Evolutionary conservation across 2,888 invertebrate species (phyloP).

Genomic region (Rhorus exstirpatorius): DNA sequence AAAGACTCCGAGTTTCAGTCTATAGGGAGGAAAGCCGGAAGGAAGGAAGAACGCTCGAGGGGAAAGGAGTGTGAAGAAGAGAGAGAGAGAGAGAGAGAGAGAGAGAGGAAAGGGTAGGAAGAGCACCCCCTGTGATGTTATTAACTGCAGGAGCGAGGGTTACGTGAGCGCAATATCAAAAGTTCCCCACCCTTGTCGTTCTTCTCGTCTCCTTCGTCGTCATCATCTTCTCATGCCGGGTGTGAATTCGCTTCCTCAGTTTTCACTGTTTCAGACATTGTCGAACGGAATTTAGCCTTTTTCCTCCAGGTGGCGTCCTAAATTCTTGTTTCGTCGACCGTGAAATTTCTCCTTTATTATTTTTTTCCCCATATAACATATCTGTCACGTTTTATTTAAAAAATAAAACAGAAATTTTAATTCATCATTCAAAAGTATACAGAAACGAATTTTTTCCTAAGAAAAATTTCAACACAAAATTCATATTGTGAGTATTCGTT

Average conservation of each 20-base stretch:
- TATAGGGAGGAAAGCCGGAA: constrained; percentile 33
- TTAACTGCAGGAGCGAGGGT: constrained; percentile 76
- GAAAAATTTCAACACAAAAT: too few relatives aligned
- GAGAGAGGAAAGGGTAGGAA: constrained; percentile 33
- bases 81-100: constrained; percentile 6
- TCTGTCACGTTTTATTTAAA: too few relatives aligned
- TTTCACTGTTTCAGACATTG: constrained; percentile 45
- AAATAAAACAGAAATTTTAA: too few relatives aligned
- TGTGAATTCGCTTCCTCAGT: constrained; percentile 51
- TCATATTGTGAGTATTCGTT: too few relatives aligned
- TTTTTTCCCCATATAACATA: background rate
- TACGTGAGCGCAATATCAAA: constrained; percentile 75
- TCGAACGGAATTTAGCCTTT: constrained; percentile 54
- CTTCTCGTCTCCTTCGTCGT: constrained; percentile 31
- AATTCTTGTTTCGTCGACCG: constrained; percentile 11
- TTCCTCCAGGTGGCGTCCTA: constrained; percentile 26
- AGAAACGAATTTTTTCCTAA: too few relatives aligned
- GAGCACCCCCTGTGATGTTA: constrained; percentile 76
- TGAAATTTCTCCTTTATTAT: background rate
- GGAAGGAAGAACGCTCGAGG: constrained; percentile 39
- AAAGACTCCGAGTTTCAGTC: constrained; percentile 42
- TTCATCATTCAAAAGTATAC: too few relatives aligned
- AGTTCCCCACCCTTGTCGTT: constrained; percentile 47
- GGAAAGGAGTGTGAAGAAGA: background rate
- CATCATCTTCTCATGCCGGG: constrained; percentile 44